Base-by-base conservation (phyloP, 2,888 invertebrate genomes). In the Leuctra nigra region DNA sequence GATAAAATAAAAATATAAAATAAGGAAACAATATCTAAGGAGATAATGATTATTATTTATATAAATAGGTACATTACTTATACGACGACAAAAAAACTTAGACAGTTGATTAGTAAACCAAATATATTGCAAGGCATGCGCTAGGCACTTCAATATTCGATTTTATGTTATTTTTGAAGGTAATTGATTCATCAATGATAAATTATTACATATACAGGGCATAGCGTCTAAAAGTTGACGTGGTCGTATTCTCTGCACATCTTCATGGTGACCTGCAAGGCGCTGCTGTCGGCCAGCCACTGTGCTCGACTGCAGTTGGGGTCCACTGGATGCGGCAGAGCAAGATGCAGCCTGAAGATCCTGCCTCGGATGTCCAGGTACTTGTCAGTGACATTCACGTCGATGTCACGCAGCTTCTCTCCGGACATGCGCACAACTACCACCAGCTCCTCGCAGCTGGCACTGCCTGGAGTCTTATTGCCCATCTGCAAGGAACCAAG, bases 381-480 rank as follows among this genome's bases (percentile, higher is more conserved):
- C 9, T 73, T 75, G 33, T 20, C 36, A 22, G 35, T 50, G 7
- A 78, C 83, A 60, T 83, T 80, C 44, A 94, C 74, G 61, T 87
- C 83, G 58, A 94, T 81, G 66, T 86, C 85, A 62, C 86, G 82
- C 44, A 80, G 80, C 59, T 79, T 79, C 68, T 92, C 91, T 1
- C 81, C 86, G 0, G 91, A 87, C 69, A 95, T 74, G 64, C 81
- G 75, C 14, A 94, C 79, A 59, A 80, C 78, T 22, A 95, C 75
- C n/a, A 91, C 77, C 72, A 95, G 82, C 70, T 90, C 86, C 71
- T 95, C 94, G 72, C 93, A 93, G 67, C 91, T 91, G 2, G 89
- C 80, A 0, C 89, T 84, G 1, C 82, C 75, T 16, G 86, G 82
- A 0, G 86, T 88, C 70, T 89, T 91, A 59, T 84, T 83, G 1